A percentile compares a stretch with the other conserved stretches of the same genome.
These are phyloP conservation scores for Maniola jurtina DNA, from an alignment of 1,140 invertebrate species.

Conservation along the genomic window DNA sequence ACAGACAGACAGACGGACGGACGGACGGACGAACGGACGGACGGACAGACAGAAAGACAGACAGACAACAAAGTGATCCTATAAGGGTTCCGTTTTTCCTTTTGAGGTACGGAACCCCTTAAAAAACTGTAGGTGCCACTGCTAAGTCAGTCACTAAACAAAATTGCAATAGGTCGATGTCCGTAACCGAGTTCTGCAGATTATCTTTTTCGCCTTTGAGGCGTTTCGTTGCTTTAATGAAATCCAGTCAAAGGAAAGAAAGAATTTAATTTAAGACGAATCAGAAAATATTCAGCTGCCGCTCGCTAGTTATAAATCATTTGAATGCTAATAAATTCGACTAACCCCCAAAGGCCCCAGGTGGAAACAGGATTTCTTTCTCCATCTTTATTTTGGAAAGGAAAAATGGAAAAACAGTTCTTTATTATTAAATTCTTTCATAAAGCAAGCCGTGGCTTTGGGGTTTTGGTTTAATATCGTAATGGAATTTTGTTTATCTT, in stretches of 20 bases:
- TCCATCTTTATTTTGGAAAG: conserved; percentile 68
- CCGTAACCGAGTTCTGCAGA: conserved; percentile 35
- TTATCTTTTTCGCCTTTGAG: conserved; percentile 68
- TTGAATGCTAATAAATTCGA: conserved; percentile 79
- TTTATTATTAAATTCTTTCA: conserved; percentile 72
- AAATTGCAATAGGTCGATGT: background rate
- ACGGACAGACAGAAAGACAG: no score
- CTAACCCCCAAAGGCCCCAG: conserved; percentile 58
- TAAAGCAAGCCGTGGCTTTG: conserved; percentile 55
- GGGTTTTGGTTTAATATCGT: conserved; percentile 62
- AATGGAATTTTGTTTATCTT: conserved; percentile 67
- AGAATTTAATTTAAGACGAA: conserved; percentile 78
- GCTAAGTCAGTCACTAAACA: background rate
- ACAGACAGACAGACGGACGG: no score
- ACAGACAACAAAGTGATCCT: no score
- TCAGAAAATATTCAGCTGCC: conserved; percentile 78
- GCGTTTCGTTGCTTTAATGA: conserved; percentile 74
- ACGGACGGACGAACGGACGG: no score
- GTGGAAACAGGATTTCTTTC: conserved; percentile 67
- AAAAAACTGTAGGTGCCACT: background rate
- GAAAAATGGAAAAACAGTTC: conserved; percentile 58
- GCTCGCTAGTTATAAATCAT: conserved; percentile 77
- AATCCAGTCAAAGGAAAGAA: conserved; percentile 76
- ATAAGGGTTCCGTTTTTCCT: no score
- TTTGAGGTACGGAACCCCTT: no score